Conservation (phyloP, 2,113 vertebrate species). For the Notothenia coriiceps region DNA sequence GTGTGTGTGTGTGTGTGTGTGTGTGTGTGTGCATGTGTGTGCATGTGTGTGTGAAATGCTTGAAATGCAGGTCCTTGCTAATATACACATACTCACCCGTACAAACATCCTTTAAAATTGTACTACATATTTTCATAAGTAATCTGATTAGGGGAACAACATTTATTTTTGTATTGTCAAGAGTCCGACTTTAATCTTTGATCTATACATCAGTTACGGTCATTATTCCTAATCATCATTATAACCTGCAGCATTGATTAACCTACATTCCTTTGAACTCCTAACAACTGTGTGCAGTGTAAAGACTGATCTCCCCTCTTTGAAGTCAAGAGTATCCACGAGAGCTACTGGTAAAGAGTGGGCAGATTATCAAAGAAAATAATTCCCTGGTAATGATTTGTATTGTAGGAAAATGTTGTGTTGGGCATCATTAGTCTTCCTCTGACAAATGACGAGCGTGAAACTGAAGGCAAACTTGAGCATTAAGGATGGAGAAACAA, state of each 20-base stretch:
- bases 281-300: not conserved
- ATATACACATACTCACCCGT: slow-evolving; percentile 11
- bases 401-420: slow-evolving; percentile 26
- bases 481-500: slow-evolving; percentile 46
- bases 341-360: slow-evolving; percentile 27
- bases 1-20: too few species aligned
- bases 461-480: slow-evolving; percentile 49
- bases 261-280: slow-evolving; percentile 49
- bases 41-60: not conserved
- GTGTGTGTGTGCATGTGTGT: not conserved
- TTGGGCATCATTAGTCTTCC: slow-evolving; percentile 39
- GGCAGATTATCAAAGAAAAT: slow-evolving; percentile 33
- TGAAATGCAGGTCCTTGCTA: not conserved
- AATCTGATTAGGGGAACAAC: slow-evolving; percentile 41
- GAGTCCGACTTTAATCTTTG: slow-evolving; percentile 18
- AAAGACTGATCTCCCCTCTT: slow-evolving; percentile 31
- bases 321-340: slow-evolving; percentile 50
- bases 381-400: slow-evolving; percentile 50
- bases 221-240: slow-evolving; percentile 51
- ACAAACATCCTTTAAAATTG: slow-evolving; percentile 7
- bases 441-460: slow-evolving; percentile 32
- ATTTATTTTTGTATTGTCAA: slow-evolving; percentile 3
- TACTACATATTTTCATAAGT: slow-evolving; percentile 18
- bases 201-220: not conserved
- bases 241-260: slow-evolving; percentile 39